These are phyloP conservation scores for Haplotaxodon microlepis DNA, from an alignment of 2,113 vertebrate species.

Conservation along the genomic window DNA sequence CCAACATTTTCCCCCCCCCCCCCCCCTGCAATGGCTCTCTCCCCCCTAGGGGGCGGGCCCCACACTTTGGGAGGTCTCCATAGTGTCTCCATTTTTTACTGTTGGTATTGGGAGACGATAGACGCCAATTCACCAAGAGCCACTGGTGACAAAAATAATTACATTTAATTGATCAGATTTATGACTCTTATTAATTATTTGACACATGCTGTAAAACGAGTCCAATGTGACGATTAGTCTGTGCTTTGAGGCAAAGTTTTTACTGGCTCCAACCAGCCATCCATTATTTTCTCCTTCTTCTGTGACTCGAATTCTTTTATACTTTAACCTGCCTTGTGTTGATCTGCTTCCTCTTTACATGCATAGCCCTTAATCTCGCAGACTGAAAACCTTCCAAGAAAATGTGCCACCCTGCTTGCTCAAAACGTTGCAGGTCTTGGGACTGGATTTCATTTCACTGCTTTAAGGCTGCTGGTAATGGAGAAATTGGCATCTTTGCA, in stretches of 20 bases:
- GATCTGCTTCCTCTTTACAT: neutral
- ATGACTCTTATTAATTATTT: neutral
- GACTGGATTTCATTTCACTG: slow-evolving; percentile 12
- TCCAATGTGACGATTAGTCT: neutral
- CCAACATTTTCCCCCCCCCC: too few relatives aligned
- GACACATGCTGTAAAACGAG: neutral
- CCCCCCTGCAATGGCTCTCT: too few relatives aligned
- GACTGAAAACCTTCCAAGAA: neutral
- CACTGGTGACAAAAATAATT: neutral
- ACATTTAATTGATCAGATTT: slow-evolving; percentile 2
- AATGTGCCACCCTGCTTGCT: neutral
- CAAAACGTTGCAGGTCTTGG: neutral
- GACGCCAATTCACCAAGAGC: neutral
- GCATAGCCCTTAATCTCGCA: too few relatives aligned
- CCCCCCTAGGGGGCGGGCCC: too few relatives aligned
- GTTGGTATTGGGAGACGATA: neutral
- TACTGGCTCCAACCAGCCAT: neutral
- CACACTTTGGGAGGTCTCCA: neutral
- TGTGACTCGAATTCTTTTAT: neutral
- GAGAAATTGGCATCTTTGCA: slow-evolving; percentile 23
- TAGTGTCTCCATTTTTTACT: slow-evolving; percentile 10
- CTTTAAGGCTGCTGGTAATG: neutral
- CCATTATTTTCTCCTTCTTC: neutral
- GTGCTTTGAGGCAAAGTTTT: neutral
- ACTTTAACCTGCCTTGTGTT: neutral